Evolutionary conservation across 2,113 vertebrate genomes (phyloP).

Genomic region (Furnarius figulus): DNA sequence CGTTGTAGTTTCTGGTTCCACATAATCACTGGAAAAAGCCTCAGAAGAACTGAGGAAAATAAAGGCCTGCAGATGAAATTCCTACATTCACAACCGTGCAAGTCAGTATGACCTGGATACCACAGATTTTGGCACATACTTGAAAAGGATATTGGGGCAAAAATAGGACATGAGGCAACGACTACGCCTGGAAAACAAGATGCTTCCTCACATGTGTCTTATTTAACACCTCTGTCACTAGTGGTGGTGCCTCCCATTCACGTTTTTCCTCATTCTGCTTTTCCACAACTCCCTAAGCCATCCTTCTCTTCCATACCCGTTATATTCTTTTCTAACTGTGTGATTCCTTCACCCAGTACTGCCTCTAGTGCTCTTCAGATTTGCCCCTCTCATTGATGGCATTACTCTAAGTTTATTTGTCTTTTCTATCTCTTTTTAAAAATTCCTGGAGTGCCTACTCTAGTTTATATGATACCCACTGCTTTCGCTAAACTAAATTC

Average conservation of each 20-base stretch:
- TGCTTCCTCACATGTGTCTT: not conserved
- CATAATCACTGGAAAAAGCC: not conserved
- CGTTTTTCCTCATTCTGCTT: not conserved
- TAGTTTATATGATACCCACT: not conserved
- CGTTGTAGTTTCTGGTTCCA: not conserved
- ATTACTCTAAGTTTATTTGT: not conserved
- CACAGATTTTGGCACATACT: not conserved
- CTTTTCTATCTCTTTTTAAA: not conserved
- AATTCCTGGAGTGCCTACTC: not conserved
- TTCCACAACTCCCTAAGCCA: not conserved
- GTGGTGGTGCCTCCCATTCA: not conserved
- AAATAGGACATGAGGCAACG: not conserved
- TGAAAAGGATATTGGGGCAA: not conserved
- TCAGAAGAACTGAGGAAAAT: not conserved
- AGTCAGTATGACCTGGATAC: not conserved
- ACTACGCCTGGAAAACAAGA: not conserved
- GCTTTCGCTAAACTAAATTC: not conserved
- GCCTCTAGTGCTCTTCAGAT: not conserved
- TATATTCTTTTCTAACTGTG: not conserved
- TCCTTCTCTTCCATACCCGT: not conserved
- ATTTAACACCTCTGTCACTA: not conserved
- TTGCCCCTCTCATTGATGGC: not conserved
- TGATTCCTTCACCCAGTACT: not conserved
- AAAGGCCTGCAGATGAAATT: not conserved
- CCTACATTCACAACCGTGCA: not conserved